Conservation (phyloP, 2,113 vertebrate species). For the Scomber colias region DNA sequence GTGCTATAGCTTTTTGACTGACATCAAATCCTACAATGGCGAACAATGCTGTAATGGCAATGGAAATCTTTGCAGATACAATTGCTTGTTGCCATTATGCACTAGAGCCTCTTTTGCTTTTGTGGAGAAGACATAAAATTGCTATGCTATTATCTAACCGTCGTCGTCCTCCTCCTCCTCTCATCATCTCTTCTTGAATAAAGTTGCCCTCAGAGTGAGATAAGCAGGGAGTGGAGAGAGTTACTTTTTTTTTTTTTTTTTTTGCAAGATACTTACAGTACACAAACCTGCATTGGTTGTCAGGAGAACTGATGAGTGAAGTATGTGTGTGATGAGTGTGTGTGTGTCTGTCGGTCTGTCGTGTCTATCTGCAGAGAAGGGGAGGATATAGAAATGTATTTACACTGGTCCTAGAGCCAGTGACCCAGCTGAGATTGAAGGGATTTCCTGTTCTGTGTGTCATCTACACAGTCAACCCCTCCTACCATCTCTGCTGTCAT, state of each 20-base stretch:
- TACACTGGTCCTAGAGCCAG: conserved; percentile 40
- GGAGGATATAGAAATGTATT: conserved; percentile 20
- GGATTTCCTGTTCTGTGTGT: conserved; percentile 52
- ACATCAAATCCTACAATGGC: conserved; percentile 63
- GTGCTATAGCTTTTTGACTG: conserved; percentile 64
- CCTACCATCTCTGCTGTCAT: conserved; percentile 31
- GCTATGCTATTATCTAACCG: conserved; percentile 70
- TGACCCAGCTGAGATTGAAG: conserved; percentile 47
- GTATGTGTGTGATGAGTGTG: conserved; percentile 17
- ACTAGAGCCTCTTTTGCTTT: conserved; percentile 69
- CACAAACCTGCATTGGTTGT: conserved; percentile 52
- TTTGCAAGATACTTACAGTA: conserved; percentile 33
- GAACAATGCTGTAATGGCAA: conserved; percentile 72
- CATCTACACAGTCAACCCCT: conserved; percentile 5
- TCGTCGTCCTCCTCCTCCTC: conserved; percentile 53
- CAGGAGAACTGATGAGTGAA: conserved; percentile 27
- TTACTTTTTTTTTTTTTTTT: neutral
- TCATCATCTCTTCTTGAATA: conserved; percentile 72
- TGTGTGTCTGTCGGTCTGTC: neutral
- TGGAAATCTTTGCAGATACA: conserved; percentile 78
- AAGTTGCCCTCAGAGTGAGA: conserved; percentile 65
- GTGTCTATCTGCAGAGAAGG: conserved; percentile 5
- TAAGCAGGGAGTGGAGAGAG: conserved; percentile 40
- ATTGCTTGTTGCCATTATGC: conserved; percentile 76
- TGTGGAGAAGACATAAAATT: conserved; percentile 75